Evolutionary conservation across 2,797 vertebrate genomes (phyloP).

Genomic region (Ctenopoma multispine): DNA sequence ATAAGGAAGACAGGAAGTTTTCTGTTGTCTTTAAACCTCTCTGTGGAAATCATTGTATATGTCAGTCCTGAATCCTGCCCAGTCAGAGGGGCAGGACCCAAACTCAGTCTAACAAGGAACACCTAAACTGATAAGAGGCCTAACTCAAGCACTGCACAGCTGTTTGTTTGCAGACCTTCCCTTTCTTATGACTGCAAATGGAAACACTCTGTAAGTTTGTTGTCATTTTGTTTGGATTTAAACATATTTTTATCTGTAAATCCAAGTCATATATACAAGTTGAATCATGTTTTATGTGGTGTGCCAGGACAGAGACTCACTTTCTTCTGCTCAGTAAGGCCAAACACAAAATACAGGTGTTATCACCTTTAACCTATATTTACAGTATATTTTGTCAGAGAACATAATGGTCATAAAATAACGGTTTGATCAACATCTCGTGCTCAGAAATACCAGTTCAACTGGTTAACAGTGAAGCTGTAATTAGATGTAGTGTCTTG

Average conservation of each 20-base stretch:
- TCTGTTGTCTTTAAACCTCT: neutral
- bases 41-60: neutral
- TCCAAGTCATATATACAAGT: too few relatives aligned
- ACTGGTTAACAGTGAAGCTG: neutral
- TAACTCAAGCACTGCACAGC: neutral
- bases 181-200: too few relatives aligned
- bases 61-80: neutral
- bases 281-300: too few relatives aligned
- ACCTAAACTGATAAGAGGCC: conserved; percentile 2
- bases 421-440: neutral
- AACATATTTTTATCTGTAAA: too few relatives aligned
- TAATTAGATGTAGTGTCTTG: too few relatives aligned
- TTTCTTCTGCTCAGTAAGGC: too few relatives aligned
- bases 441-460: neutral
- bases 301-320: too few relatives aligned
- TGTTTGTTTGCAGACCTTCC: neutral
- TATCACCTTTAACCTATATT: neutral
- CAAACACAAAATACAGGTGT: neutral
- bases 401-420: neutral
- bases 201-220: neutral
- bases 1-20: neutral
- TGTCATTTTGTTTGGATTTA: neutral
- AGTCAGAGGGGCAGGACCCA: neutral
- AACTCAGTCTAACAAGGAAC: neutral
- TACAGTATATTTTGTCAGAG: neutral